These are phyloP conservation scores for Drosophila truncata DNA, from an alignment of 1,140 invertebrate species.

Conservation along the genomic window DNA sequence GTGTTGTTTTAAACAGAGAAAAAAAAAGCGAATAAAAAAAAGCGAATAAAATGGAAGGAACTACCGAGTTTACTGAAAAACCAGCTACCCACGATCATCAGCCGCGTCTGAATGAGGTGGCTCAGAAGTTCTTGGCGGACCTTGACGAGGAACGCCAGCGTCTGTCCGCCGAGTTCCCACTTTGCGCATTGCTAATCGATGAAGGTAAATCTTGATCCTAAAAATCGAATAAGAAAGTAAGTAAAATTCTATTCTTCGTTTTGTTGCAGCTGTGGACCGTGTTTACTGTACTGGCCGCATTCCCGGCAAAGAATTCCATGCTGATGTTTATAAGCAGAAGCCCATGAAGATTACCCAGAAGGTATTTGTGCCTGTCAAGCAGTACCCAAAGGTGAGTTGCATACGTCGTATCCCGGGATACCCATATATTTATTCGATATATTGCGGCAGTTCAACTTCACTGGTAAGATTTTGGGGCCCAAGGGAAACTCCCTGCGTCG, in stretches of 20 bases:
- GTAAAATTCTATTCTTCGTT: background rate
- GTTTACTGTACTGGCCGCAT: constrained; percentile 79
- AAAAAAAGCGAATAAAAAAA: background rate
- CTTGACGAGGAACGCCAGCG: constrained; percentile 75
- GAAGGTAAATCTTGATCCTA: constrained; percentile 51
- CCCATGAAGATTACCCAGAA: constrained; percentile 92
- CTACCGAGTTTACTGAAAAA: constrained; percentile 62
- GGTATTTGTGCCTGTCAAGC: constrained; percentile 91
- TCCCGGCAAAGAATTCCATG: constrained; percentile 78
- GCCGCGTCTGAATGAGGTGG: constrained; percentile 76
- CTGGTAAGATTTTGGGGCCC: constrained; percentile 95
- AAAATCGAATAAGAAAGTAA: background rate
- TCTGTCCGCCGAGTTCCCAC: constrained; percentile 65
- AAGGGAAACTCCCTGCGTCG: constrained; percentile 95
- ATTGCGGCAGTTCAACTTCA: constrained; percentile 93
- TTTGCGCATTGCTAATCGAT: constrained; percentile 70
- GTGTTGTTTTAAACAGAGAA: too few relatives aligned
- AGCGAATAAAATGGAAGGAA: constrained; percentile 49
- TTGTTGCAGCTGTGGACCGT: constrained; percentile 63
- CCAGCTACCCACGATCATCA: constrained; percentile 62
- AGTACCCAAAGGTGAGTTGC: constrained; percentile 92
- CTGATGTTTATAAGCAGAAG: constrained; percentile 87
- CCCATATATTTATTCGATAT: too few relatives aligned
- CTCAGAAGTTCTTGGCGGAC: constrained; percentile 76
- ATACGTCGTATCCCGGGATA: background rate